Evolutionary conservation across 2,113 vertebrate species (phyloP).

Genomic region (Erpornis zantholeuca): DNA sequence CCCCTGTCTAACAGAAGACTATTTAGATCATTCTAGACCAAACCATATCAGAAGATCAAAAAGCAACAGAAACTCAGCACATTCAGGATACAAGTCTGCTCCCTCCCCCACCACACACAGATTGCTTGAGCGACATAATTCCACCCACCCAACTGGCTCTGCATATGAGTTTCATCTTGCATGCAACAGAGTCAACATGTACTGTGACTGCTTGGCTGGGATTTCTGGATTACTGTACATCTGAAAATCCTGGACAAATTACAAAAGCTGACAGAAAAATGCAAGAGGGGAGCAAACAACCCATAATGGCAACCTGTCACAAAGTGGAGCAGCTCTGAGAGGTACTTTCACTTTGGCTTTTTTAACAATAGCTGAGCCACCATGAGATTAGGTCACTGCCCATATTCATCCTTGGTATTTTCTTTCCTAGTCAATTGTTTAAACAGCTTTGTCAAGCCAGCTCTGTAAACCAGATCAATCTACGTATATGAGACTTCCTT

Average conservation of each 20-base stretch:
- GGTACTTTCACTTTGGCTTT: not conserved
- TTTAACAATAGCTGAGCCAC: not conserved
- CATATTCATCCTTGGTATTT: not conserved
- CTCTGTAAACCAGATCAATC: not conserved
- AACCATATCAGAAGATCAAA: not conserved
- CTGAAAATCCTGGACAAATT: not conserved
- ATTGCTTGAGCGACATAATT: rapidly evolving
- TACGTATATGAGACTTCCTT: not conserved
- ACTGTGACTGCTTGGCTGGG: not conserved
- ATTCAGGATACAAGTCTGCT: not conserved
- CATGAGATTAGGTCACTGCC: not conserved
- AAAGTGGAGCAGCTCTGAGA: not conserved
- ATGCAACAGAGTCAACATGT: not conserved
- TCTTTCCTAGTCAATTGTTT: not conserved
- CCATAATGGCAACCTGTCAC: not conserved
- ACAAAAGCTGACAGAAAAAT: not conserved
- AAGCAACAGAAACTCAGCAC: not conserved
- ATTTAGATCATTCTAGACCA: not conserved
- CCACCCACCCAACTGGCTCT: not conserved
- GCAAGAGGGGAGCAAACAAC: not conserved
- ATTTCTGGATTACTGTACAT: not conserved
- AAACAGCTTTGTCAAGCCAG: not conserved
- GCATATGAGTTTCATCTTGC: not conserved
- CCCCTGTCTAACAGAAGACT: not conserved
- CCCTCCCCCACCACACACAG: rapidly evolving